Evolutionary conservation across 2,888 invertebrate genomes (phyloP).

Genomic region (Trissolcus brochymenae): DNA sequence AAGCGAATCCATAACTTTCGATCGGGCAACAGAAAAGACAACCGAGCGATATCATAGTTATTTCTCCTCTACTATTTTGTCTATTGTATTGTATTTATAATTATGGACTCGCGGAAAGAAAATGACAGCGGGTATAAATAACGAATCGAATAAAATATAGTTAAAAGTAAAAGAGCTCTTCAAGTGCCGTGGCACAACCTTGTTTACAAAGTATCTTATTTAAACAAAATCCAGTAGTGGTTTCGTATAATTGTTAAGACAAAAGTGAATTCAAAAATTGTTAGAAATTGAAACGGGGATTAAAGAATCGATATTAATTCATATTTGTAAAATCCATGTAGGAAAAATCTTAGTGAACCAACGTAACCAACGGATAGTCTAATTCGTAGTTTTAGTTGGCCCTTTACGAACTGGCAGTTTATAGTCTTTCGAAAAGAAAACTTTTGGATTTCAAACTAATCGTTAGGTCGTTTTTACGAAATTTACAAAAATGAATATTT

Average conservation of each 20-base stretch:
- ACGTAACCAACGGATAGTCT: conserved; percentile 64
- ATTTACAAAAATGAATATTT: too few relatives aligned
- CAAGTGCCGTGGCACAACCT: conserved; percentile 18
- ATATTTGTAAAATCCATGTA: conserved; percentile 53
- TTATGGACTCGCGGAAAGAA: conserved; percentile 28
- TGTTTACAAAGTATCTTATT: conserved; percentile 43
- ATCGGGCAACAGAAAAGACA: conserved; percentile 5
- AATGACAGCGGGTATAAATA: conserved; percentile 6
- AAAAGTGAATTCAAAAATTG: conserved; percentile 21
- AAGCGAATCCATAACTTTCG: conserved; percentile 37
- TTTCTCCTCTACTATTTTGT: conserved; percentile 42
- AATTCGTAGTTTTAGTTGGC: conserved; percentile 56
- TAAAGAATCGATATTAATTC: conserved; percentile 43
- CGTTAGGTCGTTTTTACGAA: too few relatives aligned
- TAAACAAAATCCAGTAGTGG: conserved; percentile 47
- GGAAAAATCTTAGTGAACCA: conserved; percentile 59
- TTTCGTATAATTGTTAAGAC: conserved; percentile 49
- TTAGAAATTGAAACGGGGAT: conserved; percentile 34
- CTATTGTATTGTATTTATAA: conserved; percentile 39
- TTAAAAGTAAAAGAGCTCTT: conserved; percentile 18
- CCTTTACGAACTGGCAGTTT: conserved; percentile 27
- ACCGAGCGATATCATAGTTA: conserved; percentile 7
- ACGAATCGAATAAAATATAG: conserved; percentile 8
- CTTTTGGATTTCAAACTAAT: too few relatives aligned
- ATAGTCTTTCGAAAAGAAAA: conserved; percentile 57